phyloP scores from a whole-genome alignment of 2,797 vertebrate species.

The Clamator glandarius region DNA sequence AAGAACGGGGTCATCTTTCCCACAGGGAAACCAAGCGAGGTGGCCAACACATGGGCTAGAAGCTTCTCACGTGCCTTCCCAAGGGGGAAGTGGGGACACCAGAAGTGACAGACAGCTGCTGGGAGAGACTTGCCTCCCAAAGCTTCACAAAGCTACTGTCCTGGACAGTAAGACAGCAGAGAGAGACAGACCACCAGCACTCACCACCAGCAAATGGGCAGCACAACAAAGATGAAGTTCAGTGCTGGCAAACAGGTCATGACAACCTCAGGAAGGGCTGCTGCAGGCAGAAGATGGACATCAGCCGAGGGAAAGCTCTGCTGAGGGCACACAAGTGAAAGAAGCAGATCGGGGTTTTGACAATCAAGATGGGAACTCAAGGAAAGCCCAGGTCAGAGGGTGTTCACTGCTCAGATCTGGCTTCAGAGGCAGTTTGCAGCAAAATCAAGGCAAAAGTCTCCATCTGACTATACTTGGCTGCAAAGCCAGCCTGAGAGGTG shows the following conservation, averaged over 20 bases:
- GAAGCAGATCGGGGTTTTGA: not conserved
- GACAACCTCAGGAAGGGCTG: not conserved
- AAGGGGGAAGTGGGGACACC: not conserved
- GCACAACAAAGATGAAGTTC: not conserved
- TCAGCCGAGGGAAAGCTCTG: not conserved
- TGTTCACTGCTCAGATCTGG: not conserved
- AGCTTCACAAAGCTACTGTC: not conserved
- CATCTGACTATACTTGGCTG: not conserved
- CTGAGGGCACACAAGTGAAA: not conserved
- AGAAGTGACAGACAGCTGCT: not conserved
- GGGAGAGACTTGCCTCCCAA: not conserved
- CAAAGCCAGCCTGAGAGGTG: fast-evolving
- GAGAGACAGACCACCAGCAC: not conserved
- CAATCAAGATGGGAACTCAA: not conserved
- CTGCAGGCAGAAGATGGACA: not conserved
- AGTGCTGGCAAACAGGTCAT: not conserved
- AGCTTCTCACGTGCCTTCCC: not conserved
- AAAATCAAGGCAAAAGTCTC: not conserved
- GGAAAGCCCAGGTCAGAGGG: not conserved
- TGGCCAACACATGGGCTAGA: not conserved
- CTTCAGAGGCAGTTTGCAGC: not conserved
- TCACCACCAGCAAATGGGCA: not conserved
- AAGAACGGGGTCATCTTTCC: not conserved
- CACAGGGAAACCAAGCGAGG: not conserved
- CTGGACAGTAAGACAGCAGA: not conserved